Conservation (phyloP, 1,140 invertebrate genomes). For the Drosophila oshimai region DNA sequence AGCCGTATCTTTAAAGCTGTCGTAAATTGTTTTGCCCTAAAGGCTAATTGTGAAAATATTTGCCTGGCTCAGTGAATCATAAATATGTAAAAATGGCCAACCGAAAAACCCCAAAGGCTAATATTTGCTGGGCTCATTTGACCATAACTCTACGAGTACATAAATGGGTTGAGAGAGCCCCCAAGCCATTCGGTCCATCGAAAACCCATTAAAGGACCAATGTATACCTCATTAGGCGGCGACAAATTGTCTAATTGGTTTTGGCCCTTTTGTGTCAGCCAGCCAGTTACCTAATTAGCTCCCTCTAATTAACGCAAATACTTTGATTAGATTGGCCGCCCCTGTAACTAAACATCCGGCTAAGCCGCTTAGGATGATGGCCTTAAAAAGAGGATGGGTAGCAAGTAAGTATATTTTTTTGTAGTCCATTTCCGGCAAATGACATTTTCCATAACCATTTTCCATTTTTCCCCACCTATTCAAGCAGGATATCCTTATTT, state of each 20-base stretch:
- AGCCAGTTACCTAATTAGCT: conserved; percentile 24
- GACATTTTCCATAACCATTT: neutral
- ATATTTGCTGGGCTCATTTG: neutral
- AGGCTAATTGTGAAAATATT: conserved; percentile 6
- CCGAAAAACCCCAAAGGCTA: neutral
- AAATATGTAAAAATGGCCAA: conserved; percentile 13
- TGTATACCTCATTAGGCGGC: conserved; percentile 35
- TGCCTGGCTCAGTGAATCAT: neutral
- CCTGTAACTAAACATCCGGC: conserved; percentile 7
- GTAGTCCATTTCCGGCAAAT: conserved; percentile 2
- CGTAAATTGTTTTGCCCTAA: neutral
- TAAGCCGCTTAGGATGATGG: neutral
- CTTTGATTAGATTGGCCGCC: conserved; percentile 24
- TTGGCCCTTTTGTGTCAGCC: conserved; percentile 3
- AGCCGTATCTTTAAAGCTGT: neutral
- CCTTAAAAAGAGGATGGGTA: neutral
- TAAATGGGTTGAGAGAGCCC: neutral
- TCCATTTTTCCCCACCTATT: conserved; percentile 7
- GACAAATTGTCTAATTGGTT: conserved; percentile 47
- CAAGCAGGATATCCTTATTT: conserved; percentile 41
- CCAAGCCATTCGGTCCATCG: conserved; percentile 19
- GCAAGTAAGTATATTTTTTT: neutral
- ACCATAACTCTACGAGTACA: conserved; percentile 7
- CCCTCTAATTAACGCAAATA: conserved; percentile 36
- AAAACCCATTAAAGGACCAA: conserved; percentile 31